A percentile compares a stretch with the other conserved stretches of the same genome.
These are phyloP conservation scores for Hydrolagus affinis DNA, from an alignment of 2,113 vertebrate genomes.

Conservation along the genomic window DNA sequence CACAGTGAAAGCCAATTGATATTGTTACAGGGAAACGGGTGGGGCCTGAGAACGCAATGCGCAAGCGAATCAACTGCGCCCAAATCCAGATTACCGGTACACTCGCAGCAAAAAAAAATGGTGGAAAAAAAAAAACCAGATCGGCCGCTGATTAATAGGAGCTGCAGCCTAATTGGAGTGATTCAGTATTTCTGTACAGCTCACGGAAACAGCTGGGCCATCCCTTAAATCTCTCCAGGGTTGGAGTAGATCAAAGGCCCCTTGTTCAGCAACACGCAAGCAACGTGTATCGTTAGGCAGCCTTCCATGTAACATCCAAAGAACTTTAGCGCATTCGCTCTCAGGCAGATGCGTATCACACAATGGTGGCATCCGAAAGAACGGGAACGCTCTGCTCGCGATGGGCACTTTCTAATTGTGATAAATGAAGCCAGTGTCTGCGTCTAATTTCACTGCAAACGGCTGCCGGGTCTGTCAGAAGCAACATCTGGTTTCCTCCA, in stretches of 20 bases:
- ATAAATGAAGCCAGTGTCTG: conserved; percentile 28
- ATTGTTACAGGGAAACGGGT: not conserved
- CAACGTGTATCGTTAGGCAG: conserved; percentile 15
- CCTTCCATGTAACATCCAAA: conserved; percentile 9
- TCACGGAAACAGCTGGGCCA: conserved; percentile 12
- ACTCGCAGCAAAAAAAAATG: not conserved
- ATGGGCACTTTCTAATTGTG: conserved; percentile 28
- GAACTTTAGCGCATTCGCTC: conserved; percentile 14
- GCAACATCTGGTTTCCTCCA: conserved; percentile 20
- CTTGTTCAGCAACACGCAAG: not conserved
- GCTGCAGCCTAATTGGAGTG: not conserved
- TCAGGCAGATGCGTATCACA: conserved; percentile 24
- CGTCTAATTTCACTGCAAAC: conserved; percentile 13
- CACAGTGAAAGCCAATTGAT: conserved; percentile 11
- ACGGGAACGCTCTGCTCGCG: not conserved
- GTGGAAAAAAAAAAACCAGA: conserved; percentile 12
- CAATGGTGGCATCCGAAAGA: conserved; percentile 1
- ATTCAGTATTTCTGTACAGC: not conserved
- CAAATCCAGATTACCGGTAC: conserved; percentile 5
- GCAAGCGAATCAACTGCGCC: not conserved
- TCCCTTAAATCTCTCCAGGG: conserved; percentile 25
- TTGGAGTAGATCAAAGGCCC: conserved; percentile 10
- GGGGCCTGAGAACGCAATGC: not conserved
- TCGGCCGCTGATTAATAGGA: conserved; percentile 23
- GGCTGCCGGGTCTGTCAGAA: conserved; percentile 25